Evolutionary conservation across 2,113 vertebrate genomes (phyloP), one percentile per base, ranked within the genome.

Genomic region (Oncorhynchus kisutch): DNA sequence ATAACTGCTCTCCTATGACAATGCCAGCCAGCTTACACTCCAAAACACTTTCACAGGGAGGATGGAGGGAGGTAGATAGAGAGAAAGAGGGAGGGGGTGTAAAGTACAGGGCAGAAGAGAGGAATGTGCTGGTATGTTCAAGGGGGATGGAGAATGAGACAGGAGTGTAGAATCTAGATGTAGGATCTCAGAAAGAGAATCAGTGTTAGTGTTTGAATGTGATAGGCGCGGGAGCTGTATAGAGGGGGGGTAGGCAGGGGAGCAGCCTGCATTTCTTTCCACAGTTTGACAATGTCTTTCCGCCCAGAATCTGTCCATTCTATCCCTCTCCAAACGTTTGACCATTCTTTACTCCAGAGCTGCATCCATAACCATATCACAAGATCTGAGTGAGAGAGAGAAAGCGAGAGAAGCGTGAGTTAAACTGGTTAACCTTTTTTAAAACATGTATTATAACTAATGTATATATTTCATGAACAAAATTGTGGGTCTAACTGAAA

Each of bases 241-340:
- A 39, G 7, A 8, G 34, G 39, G 39, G 39, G 39, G 34, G 34
- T 39, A 9, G 6, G 7, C 49, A 3, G 14, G 66, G 76, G 86
- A 69, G 78, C 91, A 90, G 77, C 91, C 91, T 86, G 31, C 82
- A 86, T 89, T 90, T 83, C 81, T 82, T 83, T 86, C 81, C 82
- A 75, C 77, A 84, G 39, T 84, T 87, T 86, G 87, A 86, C 84
- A 82, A 81, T 68, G 84, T 90, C 84, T 88, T 75, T 87, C 73
- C 88, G 78, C 78, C 87, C 88, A 73, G 76, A 88, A 78, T 72
- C 87, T 68, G 80, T 87, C 84, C 39, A 45, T 45, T 45, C 39
- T 45, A 45, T 45, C 9, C 3, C 39, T 45, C 39, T 45, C 39
- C 22, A 73, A 83, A 79, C 67, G 39, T 68, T 80, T 81, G 77